Base-by-base conservation (phyloP, 2,888 invertebrate species). In the Tholera decimalis region DNA sequence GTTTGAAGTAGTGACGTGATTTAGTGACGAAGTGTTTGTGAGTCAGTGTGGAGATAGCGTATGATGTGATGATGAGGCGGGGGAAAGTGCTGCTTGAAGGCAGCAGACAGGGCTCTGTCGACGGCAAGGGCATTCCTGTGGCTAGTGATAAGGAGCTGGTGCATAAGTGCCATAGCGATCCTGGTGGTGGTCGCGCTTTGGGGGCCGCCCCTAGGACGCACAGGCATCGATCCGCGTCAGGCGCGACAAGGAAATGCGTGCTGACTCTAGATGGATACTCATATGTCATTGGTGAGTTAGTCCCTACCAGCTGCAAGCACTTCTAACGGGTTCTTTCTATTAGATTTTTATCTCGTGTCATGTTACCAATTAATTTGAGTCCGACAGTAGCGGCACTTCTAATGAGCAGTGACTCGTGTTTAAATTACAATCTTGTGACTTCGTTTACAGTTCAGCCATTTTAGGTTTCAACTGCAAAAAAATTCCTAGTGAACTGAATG, bases 221-320 rank as follows among this genome's bases (percentile, higher is more conserved):
- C 49, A 90, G 95, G 58, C 94, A 94, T 85, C 90, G 93, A 76
- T 93, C 94, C 30, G 90, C 96, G 61, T 96, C 96, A 73, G 93
- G 96, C 83, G 96, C 96, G 69, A 96, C 97, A 26, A 96, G 97
- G 87, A 97, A 97, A 93, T 98, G 98, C 95, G 97, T 98, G 74
- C 97, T 98, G 78, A 98, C 98, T 50, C 96, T 98, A 80, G 98
- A 98, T 91, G 98, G 98, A 85, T 98, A 98, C 95, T 98, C 97
- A 76, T 98, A 98, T 93, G 98, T 98, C 84, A 98, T 98, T 96
- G 98, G 98, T 98, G 93, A 97, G 97, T 74, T 26, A 6, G 26
- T 50, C 46, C 22, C 18, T 44, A 65, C 49, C 60, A 60, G 76
- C 33, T 39, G 26, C 7, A 35, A 49, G 41, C 35, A 18, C 20